Evolutionary conservation across 2,888 invertebrate genomes (phyloP), one percentile per base, ranked within the genome.

Genomic region (Epicampocera succincta): DNA sequence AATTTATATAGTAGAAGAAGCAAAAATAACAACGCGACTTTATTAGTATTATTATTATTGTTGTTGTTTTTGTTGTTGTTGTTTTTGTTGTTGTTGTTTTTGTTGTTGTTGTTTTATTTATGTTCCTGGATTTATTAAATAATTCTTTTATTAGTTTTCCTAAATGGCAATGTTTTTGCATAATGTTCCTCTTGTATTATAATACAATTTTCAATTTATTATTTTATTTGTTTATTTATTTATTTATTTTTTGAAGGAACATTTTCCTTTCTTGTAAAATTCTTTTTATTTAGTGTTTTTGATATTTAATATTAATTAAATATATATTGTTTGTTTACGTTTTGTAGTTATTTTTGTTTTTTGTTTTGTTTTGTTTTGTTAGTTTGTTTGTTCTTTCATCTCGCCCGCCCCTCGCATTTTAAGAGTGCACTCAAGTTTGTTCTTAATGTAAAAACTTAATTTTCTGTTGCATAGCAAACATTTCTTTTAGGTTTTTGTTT

Each of bases 321-420:
- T 33, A 33, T 83, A 80, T 58, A 66, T 66, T 74, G 61, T 52
- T 84, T 83, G 83, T 83, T 76, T 80, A 69, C 74, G 69, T 79
- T 73, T 82, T 84, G 68, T 80, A 84, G 33, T 79, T n/a, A n/a
- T n/a, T n/a, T n/a, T n/a, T 80, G 0, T n/a, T 19, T 58, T 5
- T 84, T 75, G 58, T 80, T 82, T 83, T 80, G 83, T 78, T 84
- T 85, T n/a, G n/a, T n/a, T n/a, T n/a, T n/a, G n/a, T n/a, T n/a
- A n/a, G n/a, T n/a, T n/a, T n/a, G n/a, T n/a, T n/a, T n/a, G n/a
- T 85, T 84, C 81, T 88, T 89, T 87, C 86, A 87, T 88, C 90
- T 91, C 91, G 91, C 91, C 91, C 91, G 89, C 91, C 91, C 90
- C 91, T 91, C 91, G 87, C 88, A 42, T 88, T 87, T 89, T 87